Percentiles rank a stretch among this genome's conserved stretches.
Evolutionary conservation across 2,113 vertebrate genomes (phyloP).

Genomic region (Gobius niger): DNA sequence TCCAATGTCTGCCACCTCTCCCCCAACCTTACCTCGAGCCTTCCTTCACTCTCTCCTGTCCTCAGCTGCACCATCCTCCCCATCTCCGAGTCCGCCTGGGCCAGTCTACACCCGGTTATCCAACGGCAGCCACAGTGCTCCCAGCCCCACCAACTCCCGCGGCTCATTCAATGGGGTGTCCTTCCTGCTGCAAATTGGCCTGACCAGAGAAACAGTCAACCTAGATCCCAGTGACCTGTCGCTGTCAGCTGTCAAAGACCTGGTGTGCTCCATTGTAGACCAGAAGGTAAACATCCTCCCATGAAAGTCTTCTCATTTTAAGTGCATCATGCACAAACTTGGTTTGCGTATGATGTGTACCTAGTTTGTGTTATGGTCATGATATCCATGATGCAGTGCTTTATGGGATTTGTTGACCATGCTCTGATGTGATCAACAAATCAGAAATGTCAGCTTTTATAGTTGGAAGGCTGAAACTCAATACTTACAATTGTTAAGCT

Average conservation of each 20-base stretch:
- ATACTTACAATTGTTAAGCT: background rate
- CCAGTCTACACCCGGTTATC: constrained; percentile 87
- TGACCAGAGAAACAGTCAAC: constrained; percentile 94
- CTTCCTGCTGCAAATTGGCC: constrained; percentile 95
- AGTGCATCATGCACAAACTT: background rate
- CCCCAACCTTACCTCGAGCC: constrained; percentile 90
- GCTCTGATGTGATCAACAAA: constrained; percentile 12
- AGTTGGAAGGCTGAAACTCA: background rate
- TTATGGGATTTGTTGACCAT: constrained; percentile 16
- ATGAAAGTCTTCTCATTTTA: background rate
- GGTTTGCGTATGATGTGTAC: background rate
- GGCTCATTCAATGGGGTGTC: constrained; percentile 90
- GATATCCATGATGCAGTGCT: constrained; percentile 12
- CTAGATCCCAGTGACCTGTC: constrained; percentile 92
- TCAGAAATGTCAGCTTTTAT: constrained; percentile 20
- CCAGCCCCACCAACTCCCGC: constrained; percentile 90
- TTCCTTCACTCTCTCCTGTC: constrained; percentile 81
- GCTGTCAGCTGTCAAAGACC: constrained; percentile 91
- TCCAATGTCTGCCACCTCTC: constrained; percentile 97
- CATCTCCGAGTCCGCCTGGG: constrained; percentile 84
- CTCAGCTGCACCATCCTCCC: constrained; percentile 72
- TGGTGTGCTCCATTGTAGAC: constrained; percentile 96
- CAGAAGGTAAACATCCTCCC: constrained; percentile 85
- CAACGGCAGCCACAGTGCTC: constrained; percentile 90
- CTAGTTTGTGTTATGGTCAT: constrained; percentile 9